phyloP scores from a whole-genome alignment of 2,888 invertebrate genomes.

The Agrypnus murinus region DNA sequence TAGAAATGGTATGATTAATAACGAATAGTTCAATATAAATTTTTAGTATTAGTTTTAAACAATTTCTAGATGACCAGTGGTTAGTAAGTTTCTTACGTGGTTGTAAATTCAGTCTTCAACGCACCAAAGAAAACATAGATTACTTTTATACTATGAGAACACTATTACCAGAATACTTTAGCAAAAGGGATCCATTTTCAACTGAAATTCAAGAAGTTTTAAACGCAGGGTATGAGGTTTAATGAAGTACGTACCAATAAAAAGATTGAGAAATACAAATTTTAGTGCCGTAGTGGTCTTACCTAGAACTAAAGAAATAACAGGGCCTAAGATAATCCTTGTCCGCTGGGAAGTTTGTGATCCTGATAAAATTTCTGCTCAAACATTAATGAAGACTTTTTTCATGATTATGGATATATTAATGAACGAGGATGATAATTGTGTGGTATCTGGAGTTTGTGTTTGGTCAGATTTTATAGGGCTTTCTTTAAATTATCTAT shows the following conservation, averaged over 20 bases:
- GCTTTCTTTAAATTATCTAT: constrained; percentile 56
- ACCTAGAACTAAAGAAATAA: not conserved
- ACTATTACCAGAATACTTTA: constrained; percentile 76
- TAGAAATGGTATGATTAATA: constrained; percentile 72
- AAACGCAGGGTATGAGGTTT: constrained; percentile 67
- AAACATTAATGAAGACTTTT: constrained; percentile 70
- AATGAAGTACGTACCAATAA: not conserved
- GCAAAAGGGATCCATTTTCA: constrained; percentile 70
- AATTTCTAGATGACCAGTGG: constrained; percentile 73
- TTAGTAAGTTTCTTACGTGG: constrained; percentile 74
- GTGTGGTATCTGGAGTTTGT: constrained; percentile 72
- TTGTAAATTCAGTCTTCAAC: constrained; percentile 74
- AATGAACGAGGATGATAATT: constrained; percentile 76
- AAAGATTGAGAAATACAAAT: not conserved
- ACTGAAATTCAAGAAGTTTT: constrained; percentile 63
- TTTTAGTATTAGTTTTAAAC: too few relatives aligned
- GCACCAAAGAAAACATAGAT: constrained; percentile 74
- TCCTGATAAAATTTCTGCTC: constrained; percentile 6
- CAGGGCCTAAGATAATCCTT: constrained; percentile 13
- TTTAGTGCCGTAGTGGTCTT: constrained; percentile 7
- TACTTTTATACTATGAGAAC: constrained; percentile 76
- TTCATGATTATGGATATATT: constrained; percentile 75
- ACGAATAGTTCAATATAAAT: not conserved
- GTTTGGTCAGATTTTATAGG: constrained; percentile 67
- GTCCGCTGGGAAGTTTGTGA: not conserved